phyloP scores from a whole-genome alignment of 2,113 vertebrate species.

The Sorex araneus region DNA sequence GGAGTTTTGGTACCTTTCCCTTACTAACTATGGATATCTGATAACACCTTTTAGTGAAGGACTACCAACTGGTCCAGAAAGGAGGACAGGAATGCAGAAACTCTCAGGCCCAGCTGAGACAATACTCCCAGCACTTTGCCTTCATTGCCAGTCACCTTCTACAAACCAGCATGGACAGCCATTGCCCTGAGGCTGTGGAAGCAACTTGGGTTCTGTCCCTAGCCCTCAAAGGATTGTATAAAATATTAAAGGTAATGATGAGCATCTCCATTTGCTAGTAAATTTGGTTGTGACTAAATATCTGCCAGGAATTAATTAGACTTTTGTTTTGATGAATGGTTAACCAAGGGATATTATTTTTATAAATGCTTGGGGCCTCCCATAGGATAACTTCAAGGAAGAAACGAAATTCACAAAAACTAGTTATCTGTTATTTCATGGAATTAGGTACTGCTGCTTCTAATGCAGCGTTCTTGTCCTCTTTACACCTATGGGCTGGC shows the following conservation, averaged over 20 bases:
- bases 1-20: conserved; percentile 47
- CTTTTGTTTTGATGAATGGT: conserved; percentile 5
- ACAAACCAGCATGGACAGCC: conserved; percentile 92
- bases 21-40: not conserved
- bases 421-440: conserved; percentile 37
- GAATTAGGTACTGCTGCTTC: not conserved
- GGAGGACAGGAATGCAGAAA: conserved; percentile 84
- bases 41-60: conserved; percentile 91
- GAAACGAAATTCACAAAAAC: conserved; percentile 36
- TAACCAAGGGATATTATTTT: conserved; percentile 49
- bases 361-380: conserved; percentile 14
- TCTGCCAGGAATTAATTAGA: conserved; percentile 39
- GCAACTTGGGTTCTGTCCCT: conserved; percentile 97
- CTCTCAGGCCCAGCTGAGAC: conserved; percentile 90
- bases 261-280: not conserved
- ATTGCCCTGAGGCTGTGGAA: conserved; percentile 94
- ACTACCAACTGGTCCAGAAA: conserved; percentile 95
- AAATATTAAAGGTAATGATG: conserved; percentile 90
- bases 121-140: conserved; percentile 95
- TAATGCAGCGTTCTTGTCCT: not conserved
- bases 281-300: conserved; percentile 2
- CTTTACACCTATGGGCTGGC: too few relatives aligned
- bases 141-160: conserved; percentile 95
- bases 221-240: conserved; percentile 97
- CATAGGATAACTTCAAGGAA: conserved; percentile 7